Percentiles rank a stretch among this genome's conserved stretches.
Evolutionary conservation across 2,797 vertebrate genomes (phyloP).

Genomic region (Crenuchus spilurus): DNA sequence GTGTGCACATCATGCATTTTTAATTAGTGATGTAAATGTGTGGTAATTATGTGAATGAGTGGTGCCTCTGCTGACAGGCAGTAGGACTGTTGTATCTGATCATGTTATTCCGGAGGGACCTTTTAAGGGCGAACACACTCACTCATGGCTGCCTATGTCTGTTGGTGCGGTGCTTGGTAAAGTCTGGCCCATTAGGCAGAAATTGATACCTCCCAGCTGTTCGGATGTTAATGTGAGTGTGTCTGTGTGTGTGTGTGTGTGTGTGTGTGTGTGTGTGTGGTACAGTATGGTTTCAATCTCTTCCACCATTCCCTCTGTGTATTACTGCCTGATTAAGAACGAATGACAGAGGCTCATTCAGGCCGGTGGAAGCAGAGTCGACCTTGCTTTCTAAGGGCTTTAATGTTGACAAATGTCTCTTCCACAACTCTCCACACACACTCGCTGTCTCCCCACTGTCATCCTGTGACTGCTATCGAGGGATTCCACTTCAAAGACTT

Average conservation of each 20-base stretch:
- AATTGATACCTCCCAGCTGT: constrained; percentile 60
- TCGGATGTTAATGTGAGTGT: constrained; percentile 53
- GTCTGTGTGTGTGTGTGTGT: constrained; percentile 27
- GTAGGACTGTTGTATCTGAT: constrained; percentile 46
- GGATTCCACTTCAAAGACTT: constrained; percentile 54
- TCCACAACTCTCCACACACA: constrained; percentile 34
- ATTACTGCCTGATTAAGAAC: constrained; percentile 59
- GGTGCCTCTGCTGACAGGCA: constrained; percentile 50
- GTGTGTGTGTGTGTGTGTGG: not conserved
- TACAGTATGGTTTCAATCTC: constrained; percentile 54
- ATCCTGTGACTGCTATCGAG: constrained; percentile 46
- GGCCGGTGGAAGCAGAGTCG: constrained; percentile 38
- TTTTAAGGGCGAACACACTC: constrained; percentile 46
- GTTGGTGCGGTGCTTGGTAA: constrained; percentile 46
- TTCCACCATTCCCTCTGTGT: constrained; percentile 45
- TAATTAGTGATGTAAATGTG: constrained; percentile 48
- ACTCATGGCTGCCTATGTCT: constrained; percentile 39
- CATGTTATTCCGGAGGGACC: constrained; percentile 52
- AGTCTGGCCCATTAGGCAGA: constrained; percentile 59
- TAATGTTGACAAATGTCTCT: constrained; percentile 62
- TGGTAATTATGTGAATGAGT: constrained; percentile 46
- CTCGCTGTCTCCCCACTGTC: constrained; percentile 27
- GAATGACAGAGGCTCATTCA: constrained; percentile 47
- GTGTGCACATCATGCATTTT: constrained; percentile 36
- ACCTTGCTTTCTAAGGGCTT: constrained; percentile 55